These are phyloP conservation scores for Xiphorhynchus elegans DNA, from an alignment of 2,113 vertebrate species.

Conservation along the genomic window DNA sequence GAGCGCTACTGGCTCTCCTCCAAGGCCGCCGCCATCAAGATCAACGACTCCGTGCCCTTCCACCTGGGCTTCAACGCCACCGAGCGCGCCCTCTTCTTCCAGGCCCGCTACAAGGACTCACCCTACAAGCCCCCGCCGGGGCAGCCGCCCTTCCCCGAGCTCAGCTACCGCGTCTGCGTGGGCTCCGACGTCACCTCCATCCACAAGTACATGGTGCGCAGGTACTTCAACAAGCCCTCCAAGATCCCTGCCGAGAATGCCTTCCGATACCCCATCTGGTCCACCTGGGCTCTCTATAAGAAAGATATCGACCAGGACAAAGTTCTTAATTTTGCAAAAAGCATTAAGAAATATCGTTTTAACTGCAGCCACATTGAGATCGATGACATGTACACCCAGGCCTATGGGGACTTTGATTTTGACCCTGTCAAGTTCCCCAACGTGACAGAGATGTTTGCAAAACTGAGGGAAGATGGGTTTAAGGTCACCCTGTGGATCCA, in stretches of 20 bases:
- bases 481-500: conserved; percentile 4
- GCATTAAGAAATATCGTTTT: not conserved
- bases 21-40: conserved; percentile 92
- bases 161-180: conserved; percentile 87
- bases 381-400: conserved; percentile 22
- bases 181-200: conserved; percentile 40
- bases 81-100: conserved; percentile 86
- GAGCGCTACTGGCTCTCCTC: conserved; percentile 99
- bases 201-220: conserved; percentile 55
- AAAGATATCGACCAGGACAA: not conserved
- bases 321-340: no score
- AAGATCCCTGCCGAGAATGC: conserved; percentile 21
- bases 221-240: conserved; percentile 55
- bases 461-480: conserved; percentile 26
- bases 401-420: conserved; percentile 39
- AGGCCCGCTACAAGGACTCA: conserved; percentile 89
- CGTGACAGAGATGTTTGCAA: not conserved
- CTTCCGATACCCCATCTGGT: conserved; percentile 44
- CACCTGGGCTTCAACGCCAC: conserved; percentile 95
- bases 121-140: conserved; percentile 87
- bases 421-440: conserved; percentile 8
- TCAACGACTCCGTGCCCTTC: conserved; percentile 94
- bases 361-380: conserved; percentile 50
- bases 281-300: conserved; percentile 22
- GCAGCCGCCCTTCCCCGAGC: conserved; percentile 83